Evolutionary conservation across 2,888 invertebrate genomes (phyloP).

Genomic region (Lypha dubia): DNA sequence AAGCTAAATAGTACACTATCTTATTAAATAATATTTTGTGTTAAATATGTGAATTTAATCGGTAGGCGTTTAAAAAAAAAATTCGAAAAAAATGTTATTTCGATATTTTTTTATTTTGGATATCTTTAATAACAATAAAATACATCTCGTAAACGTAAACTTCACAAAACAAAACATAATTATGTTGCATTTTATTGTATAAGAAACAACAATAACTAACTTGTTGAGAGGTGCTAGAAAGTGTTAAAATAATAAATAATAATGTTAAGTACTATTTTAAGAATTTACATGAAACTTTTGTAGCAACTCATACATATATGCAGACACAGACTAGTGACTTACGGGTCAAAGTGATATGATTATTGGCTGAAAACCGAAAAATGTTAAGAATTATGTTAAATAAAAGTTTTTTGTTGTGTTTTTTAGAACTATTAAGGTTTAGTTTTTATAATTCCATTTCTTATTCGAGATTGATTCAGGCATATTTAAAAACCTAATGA

Average conservation of each 20-base stretch:
- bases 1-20: no score
- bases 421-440: no score
- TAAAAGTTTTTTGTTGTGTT: no score
- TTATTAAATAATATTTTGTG: no score
- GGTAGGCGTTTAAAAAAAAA: neutral
- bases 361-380: no score
- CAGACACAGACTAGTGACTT: no score
- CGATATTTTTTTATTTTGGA: no score
- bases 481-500: no score
- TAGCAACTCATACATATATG: neutral
- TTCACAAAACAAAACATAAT: slow-evolving; percentile 16
- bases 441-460: no score
- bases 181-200: slow-evolving; percentile 23
- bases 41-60: neutral
- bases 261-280: slow-evolving; percentile 81
- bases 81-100: no score
- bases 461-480: no score
- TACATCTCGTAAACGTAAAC: neutral
- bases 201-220: slow-evolving; percentile 70
- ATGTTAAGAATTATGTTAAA: neutral
- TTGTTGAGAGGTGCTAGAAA: slow-evolving; percentile 82
- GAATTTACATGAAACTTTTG: slow-evolving; percentile 78
- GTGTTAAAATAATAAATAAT: slow-evolving; percentile 82
- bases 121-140: slow-evolving; percentile 6
- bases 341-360: neutral